Base-by-base conservation (phyloP, 2,888 invertebrate species). In the Eulithis prunata region DNA sequence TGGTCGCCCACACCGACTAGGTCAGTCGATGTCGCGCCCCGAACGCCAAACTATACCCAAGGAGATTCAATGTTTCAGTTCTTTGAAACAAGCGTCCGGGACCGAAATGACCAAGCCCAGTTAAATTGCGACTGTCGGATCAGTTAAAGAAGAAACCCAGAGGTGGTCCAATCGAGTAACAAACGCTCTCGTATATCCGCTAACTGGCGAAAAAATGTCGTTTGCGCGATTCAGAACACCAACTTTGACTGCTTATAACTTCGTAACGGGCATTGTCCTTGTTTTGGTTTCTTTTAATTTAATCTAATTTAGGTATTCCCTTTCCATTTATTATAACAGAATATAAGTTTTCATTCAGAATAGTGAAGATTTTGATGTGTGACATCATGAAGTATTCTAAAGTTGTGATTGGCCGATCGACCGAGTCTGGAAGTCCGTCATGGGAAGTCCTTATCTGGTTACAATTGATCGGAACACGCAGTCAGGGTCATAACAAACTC, bases 41-140 rank as follows among this genome's bases (percentile, higher is more conserved):
- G 71, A 66, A 68, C 71, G 71, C 71, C 60, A 62, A 71, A 70
- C 69, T 70, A 52, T 61, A 70, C 70, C 64, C 62, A 52, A 53
- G 65, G 59, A 55, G 51, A 10, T 69, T 63, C 14, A 47, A 67
- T 53, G 45, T 45, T 61, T 54, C 56, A 53, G 38, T 36, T 38
- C 11, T 47, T 41, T 41, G 8, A 41, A 41, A 47, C 38, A 51
- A 54, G 70, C 71, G 70, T 55, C 70, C 70, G 71, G 61, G 60
- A 62, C 68, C 55, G 57, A 66, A 70, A 70, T 49, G 59, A 70
- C 70, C 60, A 3, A 28, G 52, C 57, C 66, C 38, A 68, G 52
- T 52, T 41, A 45, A 11, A 60, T 53, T 62, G 68, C 60, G 66
- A 66, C 69, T 57, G 56, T 54, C 63, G 61, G 65, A 67, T 69